phyloP scores from a whole-genome alignment of 2,113 vertebrate genomes.

The Sterna hirundo region DNA sequence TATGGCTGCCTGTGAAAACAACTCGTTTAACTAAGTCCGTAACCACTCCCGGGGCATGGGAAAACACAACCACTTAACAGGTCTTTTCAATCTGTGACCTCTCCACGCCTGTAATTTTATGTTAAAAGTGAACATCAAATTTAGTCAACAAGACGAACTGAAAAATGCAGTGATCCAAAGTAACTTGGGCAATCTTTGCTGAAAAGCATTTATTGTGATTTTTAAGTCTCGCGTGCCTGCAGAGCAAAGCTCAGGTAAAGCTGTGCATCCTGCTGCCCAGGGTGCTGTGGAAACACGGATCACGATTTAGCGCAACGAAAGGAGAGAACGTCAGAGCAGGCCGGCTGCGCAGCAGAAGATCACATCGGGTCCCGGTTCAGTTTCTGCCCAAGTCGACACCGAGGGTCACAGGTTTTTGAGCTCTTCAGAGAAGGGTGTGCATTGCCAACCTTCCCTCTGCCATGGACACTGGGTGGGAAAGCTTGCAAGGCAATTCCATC shows the following conservation, averaged over 20 bases:
- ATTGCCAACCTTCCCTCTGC: not conserved
- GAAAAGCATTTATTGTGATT: not conserved
- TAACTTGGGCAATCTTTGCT: not conserved
- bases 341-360: not conserved
- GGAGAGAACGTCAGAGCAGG: not conserved
- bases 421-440: not conserved
- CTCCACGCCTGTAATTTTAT: not conserved
- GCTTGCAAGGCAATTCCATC: not conserved
- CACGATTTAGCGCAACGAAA: not conserved
- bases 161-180: not conserved
- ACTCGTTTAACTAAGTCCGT: not conserved
- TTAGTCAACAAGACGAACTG: not conserved
- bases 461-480: not conserved
- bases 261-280: not conserved
- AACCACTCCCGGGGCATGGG: not conserved
- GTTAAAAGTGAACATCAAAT: not conserved
- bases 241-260: not conserved
- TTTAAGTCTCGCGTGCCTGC: not conserved
- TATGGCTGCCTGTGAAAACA: not conserved
- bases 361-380: not conserved
- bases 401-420: not conserved
- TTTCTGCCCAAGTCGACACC: not conserved
- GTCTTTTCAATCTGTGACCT: not conserved
- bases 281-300: not conserved
- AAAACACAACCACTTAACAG: not conserved